These are phyloP conservation scores for Stegastes partitus DNA, from an alignment of 2,113 vertebrate species.

Conservation along the genomic window DNA sequence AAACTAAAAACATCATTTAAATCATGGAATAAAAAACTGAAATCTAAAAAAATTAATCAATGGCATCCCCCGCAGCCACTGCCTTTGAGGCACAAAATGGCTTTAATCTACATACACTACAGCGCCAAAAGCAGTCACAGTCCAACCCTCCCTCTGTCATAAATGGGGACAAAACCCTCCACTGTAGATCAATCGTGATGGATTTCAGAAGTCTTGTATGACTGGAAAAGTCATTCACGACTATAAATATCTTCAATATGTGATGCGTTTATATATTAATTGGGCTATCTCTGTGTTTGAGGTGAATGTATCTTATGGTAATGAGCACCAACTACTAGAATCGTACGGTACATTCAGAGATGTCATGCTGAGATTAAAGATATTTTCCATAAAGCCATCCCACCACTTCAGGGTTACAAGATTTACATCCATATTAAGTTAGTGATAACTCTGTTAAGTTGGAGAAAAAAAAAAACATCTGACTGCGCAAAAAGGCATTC, in stretches of 20 bases:
- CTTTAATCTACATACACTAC: background rate
- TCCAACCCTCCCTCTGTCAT: background rate
- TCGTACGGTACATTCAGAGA: background rate
- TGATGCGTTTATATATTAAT: slow-evolving; percentile 6
- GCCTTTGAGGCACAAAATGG: background rate
- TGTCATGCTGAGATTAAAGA: slow-evolving; percentile 32
- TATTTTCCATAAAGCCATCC: background rate
- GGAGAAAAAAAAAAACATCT: slow-evolving; percentile 1
- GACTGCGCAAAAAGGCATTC: too few relatives aligned
- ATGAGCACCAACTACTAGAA: slow-evolving; percentile 13
- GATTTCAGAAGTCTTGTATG: background rate
- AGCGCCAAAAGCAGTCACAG: background rate
- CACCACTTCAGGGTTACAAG: slow-evolving; percentile 6
- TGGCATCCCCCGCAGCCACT: too few relatives aligned
- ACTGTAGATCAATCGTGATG: background rate
- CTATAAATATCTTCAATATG: background rate
- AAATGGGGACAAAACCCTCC: background rate
- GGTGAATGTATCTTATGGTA: background rate
- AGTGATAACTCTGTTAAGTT: slow-evolving; percentile 18
- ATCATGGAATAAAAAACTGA: too few relatives aligned
- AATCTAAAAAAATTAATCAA: background rate
- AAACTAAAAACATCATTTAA: too few relatives aligned
- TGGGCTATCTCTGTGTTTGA: background rate
- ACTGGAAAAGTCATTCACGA: background rate
- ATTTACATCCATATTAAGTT: slow-evolving; percentile 28